A percentile compares a stretch with the other conserved stretches of the same genome.
These are phyloP conservation scores for Caenorhabditis angaria DNA, from an alignment of 2,888 invertebrate species.

Conservation along the genomic window DNA sequence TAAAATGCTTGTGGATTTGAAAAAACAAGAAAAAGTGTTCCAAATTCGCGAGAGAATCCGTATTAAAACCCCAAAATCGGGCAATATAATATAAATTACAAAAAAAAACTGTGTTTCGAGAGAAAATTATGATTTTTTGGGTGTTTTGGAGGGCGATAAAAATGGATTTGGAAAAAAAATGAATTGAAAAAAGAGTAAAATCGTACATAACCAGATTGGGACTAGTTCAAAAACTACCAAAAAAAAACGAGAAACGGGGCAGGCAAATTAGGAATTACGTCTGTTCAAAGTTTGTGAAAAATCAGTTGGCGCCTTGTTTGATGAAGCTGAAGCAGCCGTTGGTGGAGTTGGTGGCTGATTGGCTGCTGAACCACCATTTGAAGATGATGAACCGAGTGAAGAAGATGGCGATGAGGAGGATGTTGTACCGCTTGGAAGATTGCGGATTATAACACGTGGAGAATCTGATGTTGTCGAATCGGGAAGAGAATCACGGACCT, in stretches of 20 bases:
- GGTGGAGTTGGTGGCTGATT: conserved; percentile 30
- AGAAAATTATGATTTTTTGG: neutral
- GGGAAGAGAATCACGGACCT: conserved; percentile 37
- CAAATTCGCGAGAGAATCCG: conserved; percentile 1
- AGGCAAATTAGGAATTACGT: neutral
- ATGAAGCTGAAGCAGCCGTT: conserved; percentile 7
- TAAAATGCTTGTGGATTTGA: no score
- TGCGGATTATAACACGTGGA: conserved; percentile 10
- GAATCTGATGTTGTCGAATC: conserved; percentile 43
- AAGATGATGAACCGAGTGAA: conserved; percentile 19
- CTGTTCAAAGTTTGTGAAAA: conserved; percentile 28
- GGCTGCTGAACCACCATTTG: conserved; percentile 19
- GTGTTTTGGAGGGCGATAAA: no score
- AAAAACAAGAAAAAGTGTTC: neutral
- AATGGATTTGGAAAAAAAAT: neutral
- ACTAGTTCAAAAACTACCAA: conserved; percentile 1
- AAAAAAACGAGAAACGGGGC: neutral
- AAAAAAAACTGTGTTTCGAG: neutral
- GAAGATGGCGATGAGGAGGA: conserved; percentile 24
- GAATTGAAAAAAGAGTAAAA: neutral
- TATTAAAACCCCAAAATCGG: neutral
- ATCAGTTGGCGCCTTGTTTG: conserved; percentile 32
- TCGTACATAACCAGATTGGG: neutral
- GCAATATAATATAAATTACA: conserved; percentile 2
- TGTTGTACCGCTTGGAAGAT: conserved; percentile 5